A percentile compares a stretch with the other conserved stretches of the same genome.
Evolutionary conservation across 2,113 vertebrate species (phyloP).

Genomic region (Microtus pennsylvanicus): DNA sequence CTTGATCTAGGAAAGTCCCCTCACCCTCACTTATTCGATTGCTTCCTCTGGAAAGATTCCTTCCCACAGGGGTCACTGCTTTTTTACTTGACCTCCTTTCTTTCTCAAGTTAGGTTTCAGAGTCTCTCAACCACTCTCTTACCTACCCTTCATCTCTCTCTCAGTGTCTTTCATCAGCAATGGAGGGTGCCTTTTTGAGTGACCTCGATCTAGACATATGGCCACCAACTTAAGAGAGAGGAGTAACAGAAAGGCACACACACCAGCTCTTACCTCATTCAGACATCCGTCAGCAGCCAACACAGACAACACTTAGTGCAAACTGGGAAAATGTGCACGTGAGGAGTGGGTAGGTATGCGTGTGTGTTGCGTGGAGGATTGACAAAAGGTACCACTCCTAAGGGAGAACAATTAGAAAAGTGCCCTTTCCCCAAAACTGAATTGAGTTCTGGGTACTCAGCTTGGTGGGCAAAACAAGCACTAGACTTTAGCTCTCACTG

Average conservation of each 20-base stretch:
- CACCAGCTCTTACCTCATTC: neutral
- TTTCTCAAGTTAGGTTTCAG: neutral
- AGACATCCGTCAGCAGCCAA: neutral
- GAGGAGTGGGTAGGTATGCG: neutral
- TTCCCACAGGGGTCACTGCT: neutral
- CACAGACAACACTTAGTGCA: neutral
- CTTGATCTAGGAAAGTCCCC: conserved; percentile 58
- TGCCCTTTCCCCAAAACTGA: neutral
- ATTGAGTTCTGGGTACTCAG: neutral
- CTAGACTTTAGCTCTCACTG: neutral
- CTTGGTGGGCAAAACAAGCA: neutral
- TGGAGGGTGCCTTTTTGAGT: neutral
- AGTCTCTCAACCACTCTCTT: neutral
- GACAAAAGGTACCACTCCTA: neutral
- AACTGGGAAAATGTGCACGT: neutral
- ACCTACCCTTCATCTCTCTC: too few species aligned
- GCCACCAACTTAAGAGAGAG: neutral
- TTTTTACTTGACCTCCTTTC: neutral
- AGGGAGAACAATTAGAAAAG: neutral
- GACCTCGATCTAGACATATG: neutral
- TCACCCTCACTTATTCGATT: neutral
- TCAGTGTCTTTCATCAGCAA: neutral
- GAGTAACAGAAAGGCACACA: conserved; percentile 9
- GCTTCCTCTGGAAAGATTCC: conserved; percentile 63
- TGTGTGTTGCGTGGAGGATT: neutral